A percentile compares a stretch with the other conserved stretches of the same genome.
Conservation (phyloP, 2,888 invertebrate species). For the Cremastinae sp. region DNA sequence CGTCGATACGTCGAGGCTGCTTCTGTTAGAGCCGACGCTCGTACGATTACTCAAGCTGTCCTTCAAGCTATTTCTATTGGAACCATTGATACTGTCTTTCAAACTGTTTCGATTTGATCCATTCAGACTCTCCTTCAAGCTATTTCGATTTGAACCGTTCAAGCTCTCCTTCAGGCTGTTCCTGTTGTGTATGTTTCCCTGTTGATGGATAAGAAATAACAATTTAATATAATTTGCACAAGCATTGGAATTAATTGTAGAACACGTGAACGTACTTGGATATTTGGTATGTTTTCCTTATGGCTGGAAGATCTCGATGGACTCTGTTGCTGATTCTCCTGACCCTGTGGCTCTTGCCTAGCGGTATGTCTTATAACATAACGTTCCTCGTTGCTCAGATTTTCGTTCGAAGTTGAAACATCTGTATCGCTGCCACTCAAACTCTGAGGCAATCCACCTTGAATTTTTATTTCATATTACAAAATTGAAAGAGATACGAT, state of each 20-base stretch:
- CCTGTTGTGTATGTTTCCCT: slow-evolving; percentile 77
- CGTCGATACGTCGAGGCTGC: slow-evolving; percentile 87
- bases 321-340: slow-evolving; percentile 87
- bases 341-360: slow-evolving; percentile 95
- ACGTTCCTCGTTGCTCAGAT: slow-evolving; percentile 91
- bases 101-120: slow-evolving; percentile 78
- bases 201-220: slow-evolving; percentile 12
- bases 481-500: too few species aligned
- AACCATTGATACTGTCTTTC: slow-evolving; percentile 78
- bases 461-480: too few species aligned
- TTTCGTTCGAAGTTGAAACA: slow-evolving; percentile 94
- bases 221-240: background rate
- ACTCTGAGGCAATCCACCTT: slow-evolving; percentile 86
- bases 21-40: slow-evolving; percentile 84
- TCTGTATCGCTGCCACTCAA: slow-evolving; percentile 94
- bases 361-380: slow-evolving; percentile 91
- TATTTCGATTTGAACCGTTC: slow-evolving; percentile 77
- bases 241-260: background rate
- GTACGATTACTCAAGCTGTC: slow-evolving; percentile 85
- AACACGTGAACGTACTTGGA: slow-evolving; percentile 70
- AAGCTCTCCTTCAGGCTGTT: slow-evolving; percentile 78
- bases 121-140: slow-evolving; percentile 77
- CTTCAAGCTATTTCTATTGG: slow-evolving; percentile 81
- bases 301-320: slow-evolving; percentile 82
- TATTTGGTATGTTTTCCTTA: slow-evolving; percentile 78